Percentiles rank a stretch among this genome's conserved stretches.
These are phyloP conservation scores for Cosmopolites sordidus DNA, from an alignment of 2,888 invertebrate species.

Conservation along the genomic window DNA sequence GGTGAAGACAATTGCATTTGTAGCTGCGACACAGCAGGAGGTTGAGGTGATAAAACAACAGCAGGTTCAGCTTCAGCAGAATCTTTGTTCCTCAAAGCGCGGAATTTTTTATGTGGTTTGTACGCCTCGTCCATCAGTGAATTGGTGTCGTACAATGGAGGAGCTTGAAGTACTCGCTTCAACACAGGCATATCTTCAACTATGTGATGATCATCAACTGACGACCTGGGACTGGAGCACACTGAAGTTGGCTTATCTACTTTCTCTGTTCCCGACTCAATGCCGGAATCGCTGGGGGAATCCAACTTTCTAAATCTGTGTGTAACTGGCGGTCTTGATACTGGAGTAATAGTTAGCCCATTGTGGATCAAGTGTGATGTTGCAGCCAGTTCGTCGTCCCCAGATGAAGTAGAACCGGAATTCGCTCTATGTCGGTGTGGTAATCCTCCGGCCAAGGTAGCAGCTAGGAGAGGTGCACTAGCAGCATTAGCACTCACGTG, in stretches of 20 bases:
- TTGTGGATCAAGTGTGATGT: slow-evolving; percentile 69
- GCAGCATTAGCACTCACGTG: slow-evolving; percentile 59
- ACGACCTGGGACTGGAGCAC: slow-evolving; percentile 82
- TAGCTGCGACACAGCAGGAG: slow-evolving; percentile 34
- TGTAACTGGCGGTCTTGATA: slow-evolving; percentile 46
- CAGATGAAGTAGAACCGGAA: slow-evolving; percentile 68
- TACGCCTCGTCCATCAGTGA: slow-evolving; percentile 92
- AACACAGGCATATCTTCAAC: slow-evolving; percentile 91
- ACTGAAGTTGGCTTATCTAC: slow-evolving; percentile 74
- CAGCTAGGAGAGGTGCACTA: slow-evolving; percentile 69
- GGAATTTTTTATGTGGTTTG: slow-evolving; percentile 93
- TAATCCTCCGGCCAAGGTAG: slow-evolving; percentile 66
- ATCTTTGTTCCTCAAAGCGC: slow-evolving; percentile 74
- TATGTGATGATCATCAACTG: slow-evolving; percentile 73
- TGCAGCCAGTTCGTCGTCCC: slow-evolving; percentile 74
- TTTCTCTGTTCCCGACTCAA: slow-evolving; percentile 88
- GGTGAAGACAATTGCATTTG: slow-evolving; percentile 33
- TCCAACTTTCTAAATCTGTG: slow-evolving; percentile 77
- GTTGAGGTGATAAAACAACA: slow-evolving; percentile 43
- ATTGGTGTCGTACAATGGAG: slow-evolving; percentile 85
- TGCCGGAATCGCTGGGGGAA: slow-evolving; percentile 89
- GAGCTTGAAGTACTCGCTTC: slow-evolving; percentile 87
- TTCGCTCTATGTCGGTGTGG: slow-evolving; percentile 72
- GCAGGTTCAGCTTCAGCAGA: slow-evolving; percentile 74
- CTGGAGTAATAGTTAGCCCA: slow-evolving; percentile 70